phyloP scores from a whole-genome alignment of 2,888 invertebrate species.

The Spilarctia lutea region DNA sequence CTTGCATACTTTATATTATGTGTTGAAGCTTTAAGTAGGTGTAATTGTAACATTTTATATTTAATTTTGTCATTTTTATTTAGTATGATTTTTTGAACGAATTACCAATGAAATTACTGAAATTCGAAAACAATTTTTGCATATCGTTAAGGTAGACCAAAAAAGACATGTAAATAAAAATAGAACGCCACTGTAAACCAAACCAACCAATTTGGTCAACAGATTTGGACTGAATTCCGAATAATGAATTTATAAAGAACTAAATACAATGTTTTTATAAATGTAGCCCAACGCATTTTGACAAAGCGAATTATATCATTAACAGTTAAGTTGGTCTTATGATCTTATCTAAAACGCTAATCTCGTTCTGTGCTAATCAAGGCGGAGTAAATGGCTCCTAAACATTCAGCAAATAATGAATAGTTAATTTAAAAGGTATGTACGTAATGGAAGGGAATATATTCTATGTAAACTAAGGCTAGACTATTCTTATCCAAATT shows the following conservation, averaged over 20 bases:
- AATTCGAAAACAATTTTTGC: too few species aligned
- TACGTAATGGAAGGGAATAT: slow-evolving; percentile 18
- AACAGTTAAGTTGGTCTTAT: neutral
- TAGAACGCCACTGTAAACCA: too few species aligned
- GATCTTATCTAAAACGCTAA: neutral
- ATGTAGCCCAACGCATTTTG: neutral
- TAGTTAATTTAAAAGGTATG: slow-evolving; percentile 27
- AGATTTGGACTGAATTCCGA: neutral
- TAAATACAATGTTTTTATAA: neutral
- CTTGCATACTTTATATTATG: neutral
- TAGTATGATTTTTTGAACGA: too few species aligned
- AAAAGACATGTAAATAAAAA: too few species aligned
- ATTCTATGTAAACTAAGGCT: slow-evolving; percentile 17
- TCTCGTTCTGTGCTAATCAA: slow-evolving; percentile 21
- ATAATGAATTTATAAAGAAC: neutral
- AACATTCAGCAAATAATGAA: slow-evolving; percentile 26
- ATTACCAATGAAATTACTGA: too few species aligned
- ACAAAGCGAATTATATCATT: neutral
- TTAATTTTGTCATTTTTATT: too few species aligned
- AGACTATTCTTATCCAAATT: slow-evolving; percentile 8
- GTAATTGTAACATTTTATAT: too few species aligned
- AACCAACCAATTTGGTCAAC: too few species aligned
- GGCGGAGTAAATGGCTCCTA: slow-evolving; percentile 16
- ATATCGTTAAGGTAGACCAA: too few species aligned
- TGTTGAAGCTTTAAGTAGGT: too few species aligned